phyloP scores from a whole-genome alignment of 2,113 vertebrate genomes.

The Leptobrachium leishanense region DNA sequence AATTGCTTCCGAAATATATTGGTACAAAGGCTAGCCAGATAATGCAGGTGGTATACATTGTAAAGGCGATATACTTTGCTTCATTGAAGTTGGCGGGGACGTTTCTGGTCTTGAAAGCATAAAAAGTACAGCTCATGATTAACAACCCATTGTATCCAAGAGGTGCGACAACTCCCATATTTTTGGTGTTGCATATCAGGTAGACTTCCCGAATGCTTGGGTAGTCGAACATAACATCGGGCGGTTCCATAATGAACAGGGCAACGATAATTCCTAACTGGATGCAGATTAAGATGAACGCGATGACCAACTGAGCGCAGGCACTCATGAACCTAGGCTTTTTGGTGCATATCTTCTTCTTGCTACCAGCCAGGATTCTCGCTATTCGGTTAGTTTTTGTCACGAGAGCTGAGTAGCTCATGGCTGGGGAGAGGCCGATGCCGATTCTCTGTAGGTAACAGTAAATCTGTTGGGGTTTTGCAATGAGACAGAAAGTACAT shows the following conservation, averaged over 20 bases:
- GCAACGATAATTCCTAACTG: conserved; percentile 95
- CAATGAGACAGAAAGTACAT: conserved; percentile 94
- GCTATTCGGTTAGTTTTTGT: conserved; percentile 98
- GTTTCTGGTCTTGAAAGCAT: conserved; percentile 98
- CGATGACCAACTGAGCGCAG: conserved; percentile 94
- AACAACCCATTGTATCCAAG: conserved; percentile 95
- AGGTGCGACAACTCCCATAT: conserved; percentile 91
- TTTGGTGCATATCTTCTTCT: conserved; percentile 98
- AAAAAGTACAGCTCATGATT: conserved; percentile 97
- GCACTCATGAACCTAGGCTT: conserved; percentile 98
- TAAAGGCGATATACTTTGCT: conserved; percentile 98
- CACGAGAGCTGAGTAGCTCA: conserved; percentile 97
- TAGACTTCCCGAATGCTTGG: conserved; percentile 96
- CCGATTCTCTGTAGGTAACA: conserved; percentile 95
- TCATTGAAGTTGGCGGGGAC: conserved; percentile 98
- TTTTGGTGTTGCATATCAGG: conserved; percentile 95
- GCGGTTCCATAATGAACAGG: conserved; percentile 94
- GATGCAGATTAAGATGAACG: conserved; percentile 91
- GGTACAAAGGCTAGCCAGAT: conserved; percentile 98
- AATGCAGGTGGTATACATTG: conserved; percentile 98
- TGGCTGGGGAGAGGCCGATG: conserved; percentile 93
- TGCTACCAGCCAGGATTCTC: conserved; percentile 95
- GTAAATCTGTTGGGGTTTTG: conserved; percentile 88
- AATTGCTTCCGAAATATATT: conserved; percentile 99
- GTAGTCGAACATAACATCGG: conserved; percentile 90